Evolutionary conservation across 2,113 vertebrate species (phyloP).

Genomic region (Axis porcinus): DNA sequence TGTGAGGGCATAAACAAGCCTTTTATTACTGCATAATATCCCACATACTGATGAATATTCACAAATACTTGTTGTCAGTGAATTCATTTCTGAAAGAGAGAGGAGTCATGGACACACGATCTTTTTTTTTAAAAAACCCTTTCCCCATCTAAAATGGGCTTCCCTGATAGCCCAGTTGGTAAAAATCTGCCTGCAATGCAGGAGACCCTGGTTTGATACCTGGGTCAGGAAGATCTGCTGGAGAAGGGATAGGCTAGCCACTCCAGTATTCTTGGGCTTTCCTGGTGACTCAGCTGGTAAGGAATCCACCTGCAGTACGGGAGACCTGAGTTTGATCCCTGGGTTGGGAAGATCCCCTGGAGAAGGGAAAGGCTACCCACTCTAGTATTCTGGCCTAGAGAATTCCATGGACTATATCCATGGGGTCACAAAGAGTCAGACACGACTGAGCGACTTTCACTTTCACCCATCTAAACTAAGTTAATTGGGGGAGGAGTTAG

Average conservation of each 20-base stretch:
- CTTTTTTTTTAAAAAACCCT: not conserved
- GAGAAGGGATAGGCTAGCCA: not conserved
- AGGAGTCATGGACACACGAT: not conserved
- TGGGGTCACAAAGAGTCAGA: not conserved
- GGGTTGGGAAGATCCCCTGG: not conserved
- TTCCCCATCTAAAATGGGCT: not conserved
- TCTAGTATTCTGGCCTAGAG: not conserved
- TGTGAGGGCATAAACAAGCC: not conserved
- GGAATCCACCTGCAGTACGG: not conserved
- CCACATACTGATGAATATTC: not conserved
- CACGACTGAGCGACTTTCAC: not conserved
- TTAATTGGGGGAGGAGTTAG: not conserved
- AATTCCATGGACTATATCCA: not conserved
- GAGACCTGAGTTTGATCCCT: not conserved
- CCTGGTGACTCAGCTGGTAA: not conserved
- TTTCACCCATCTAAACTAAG: not conserved
- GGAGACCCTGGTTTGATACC: not conserved
- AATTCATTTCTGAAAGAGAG: constrained; percentile 23
- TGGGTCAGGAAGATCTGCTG: not conserved
- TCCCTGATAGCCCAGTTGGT: not conserved
- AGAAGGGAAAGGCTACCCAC: not conserved
- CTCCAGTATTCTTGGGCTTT: not conserved
- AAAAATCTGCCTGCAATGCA: not conserved
- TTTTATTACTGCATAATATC: constrained; percentile 17
- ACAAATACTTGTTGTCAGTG: not conserved